These are phyloP conservation scores for Ictidomys tridecemlineatus DNA, from an alignment of 2,113 vertebrate genomes.

Conservation along the genomic window DNA sequence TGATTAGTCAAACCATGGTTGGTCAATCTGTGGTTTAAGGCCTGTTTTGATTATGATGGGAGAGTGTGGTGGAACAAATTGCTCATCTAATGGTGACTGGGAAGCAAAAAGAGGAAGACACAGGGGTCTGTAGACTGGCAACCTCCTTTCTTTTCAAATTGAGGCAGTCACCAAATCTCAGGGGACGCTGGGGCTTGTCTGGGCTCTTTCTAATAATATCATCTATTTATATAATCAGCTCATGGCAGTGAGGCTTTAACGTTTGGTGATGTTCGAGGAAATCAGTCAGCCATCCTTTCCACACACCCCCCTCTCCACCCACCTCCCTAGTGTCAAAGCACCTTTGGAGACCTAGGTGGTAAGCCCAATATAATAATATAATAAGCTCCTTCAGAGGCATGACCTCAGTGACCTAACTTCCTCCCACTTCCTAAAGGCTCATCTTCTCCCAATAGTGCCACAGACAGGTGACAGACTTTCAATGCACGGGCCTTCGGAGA, in stretches of 20 bases:
- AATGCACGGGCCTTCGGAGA: too few relatives aligned
- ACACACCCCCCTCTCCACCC: neutral
- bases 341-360: neutral
- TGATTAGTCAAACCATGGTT: neutral
- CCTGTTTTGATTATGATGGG: neutral
- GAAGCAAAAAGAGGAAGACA: neutral
- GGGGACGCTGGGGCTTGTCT: neutral
- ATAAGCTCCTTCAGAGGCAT: neutral
- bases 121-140: neutral
- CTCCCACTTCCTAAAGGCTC: neutral
- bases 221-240: neutral
- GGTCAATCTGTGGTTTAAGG: neutral
- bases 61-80: neutral
- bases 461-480: neutral
- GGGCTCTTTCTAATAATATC: conserved; percentile 16
- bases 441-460: neutral
- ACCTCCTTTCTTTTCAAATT: neutral
- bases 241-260: neutral
- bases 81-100: too few relatives aligned
- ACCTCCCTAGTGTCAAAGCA: neutral
- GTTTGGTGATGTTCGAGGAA: neutral
- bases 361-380: too few relatives aligned
- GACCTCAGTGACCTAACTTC: neutral
- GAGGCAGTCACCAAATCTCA: neutral
- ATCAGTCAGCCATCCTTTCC: neutral